Evolutionary conservation across 2,113 vertebrate genomes (phyloP).

Genomic region (Catharus fuscescens): DNA sequence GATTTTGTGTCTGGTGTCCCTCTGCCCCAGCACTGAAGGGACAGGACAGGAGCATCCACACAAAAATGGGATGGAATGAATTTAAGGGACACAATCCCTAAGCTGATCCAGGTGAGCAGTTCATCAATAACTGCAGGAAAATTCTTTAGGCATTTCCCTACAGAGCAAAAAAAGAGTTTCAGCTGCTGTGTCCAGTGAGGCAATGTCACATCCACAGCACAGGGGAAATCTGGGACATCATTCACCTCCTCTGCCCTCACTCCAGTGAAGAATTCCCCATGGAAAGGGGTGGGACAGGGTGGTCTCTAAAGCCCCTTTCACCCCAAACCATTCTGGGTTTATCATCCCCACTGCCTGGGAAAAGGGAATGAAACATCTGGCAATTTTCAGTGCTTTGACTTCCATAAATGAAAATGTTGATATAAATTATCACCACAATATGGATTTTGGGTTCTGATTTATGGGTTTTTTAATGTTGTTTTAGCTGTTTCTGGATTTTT

Average conservation of each 20-base stretch:
- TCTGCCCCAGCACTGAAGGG: conserved; percentile 52
- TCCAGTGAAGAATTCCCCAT: neutral
- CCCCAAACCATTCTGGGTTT: neutral
- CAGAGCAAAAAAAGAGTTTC: neutral
- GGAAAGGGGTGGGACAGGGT: neutral
- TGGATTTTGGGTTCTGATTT: neutral
- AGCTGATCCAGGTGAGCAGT: neutral
- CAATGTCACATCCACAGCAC: neutral
- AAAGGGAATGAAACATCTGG: neutral
- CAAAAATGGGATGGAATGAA: neutral
- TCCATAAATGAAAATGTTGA: neutral
- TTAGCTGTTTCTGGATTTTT: neutral
- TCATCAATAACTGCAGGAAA: neutral
- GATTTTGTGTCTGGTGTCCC: conserved; percentile 2
- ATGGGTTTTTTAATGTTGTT: neutral
- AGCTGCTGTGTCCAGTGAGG: neutral
- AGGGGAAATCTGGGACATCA: fast-evolving
- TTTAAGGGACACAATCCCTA: fast-evolving
- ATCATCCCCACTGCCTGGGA: neutral
- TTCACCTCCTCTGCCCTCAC: neutral
- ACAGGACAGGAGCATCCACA: neutral
- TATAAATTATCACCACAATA: neutral
- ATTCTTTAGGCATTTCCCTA: neutral
- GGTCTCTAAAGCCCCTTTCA: neutral
- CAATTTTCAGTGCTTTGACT: neutral